phyloP scores from a whole-genome alignment of 37 sponge, comb jelly and placozoan genomes.

The Ianthella basta region DNA sequence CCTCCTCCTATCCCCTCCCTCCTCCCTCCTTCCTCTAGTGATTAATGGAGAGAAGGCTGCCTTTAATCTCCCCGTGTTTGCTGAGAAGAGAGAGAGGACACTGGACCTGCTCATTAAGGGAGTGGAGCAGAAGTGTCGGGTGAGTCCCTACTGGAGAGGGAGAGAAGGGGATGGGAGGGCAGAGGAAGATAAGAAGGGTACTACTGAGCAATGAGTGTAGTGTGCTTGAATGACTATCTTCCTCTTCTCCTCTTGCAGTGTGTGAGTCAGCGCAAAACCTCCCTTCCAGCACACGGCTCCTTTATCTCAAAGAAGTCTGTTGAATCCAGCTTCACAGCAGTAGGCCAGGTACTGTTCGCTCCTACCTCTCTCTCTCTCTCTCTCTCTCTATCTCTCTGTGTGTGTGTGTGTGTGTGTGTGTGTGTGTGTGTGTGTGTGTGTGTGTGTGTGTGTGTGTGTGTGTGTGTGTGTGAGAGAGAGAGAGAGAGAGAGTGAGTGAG shows the following conservation, averaged over 20 bases:
- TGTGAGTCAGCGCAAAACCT: neutral
- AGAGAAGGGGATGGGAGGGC: neutral
- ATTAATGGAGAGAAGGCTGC: conserved; percentile 92
- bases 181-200: neutral
- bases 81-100: conserved; percentile 82
- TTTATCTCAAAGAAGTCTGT: neutral
- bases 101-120: conserved; percentile 64
- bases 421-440: neutral
- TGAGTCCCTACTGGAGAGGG: neutral
- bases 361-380: neutral
- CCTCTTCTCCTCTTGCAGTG: neutral
- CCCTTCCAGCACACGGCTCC: neutral
- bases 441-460: neutral
- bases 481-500: neutral
- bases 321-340: conserved; percentile 45
- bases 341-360: conserved; percentile 37
- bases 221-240: too few relatives aligned
- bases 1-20: too few relatives aligned
- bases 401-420: neutral
- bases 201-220: neutral
- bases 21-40: conserved; percentile 38
- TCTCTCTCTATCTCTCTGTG: neutral
- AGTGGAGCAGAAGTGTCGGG: conserved; percentile 59
- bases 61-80: conserved; percentile 67
- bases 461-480: neutral